A percentile compares a stretch with the other conserved stretches of the same genome.
These are phyloP conservation scores for Syrmaticus mikado DNA, from an alignment of 2,113 vertebrate species.

Conservation along the genomic window DNA sequence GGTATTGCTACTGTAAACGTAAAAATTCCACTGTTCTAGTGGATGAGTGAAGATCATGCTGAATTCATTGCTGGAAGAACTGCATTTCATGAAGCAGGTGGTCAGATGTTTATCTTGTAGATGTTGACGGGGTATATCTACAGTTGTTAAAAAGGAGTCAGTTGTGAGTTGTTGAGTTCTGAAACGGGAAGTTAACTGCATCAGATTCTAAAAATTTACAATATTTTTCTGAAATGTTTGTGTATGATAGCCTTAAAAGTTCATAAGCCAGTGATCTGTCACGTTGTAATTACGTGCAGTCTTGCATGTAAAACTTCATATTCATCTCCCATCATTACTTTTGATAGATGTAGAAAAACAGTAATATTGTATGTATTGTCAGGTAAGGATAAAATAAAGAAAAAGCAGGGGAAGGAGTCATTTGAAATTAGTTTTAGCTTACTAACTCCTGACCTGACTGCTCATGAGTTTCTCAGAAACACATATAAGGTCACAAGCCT, in stretches of 20 bases:
- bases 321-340: neutral
- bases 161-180: neutral
- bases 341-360: neutral
- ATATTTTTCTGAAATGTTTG: neutral
- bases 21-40: neutral
- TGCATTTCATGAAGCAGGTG: neutral
- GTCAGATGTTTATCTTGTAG: neutral
- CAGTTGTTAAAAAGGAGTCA: neutral
- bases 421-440: neutral
- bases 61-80: neutral
- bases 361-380: neutral
- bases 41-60: neutral
- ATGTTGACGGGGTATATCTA: neutral
- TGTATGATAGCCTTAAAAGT: neutral
- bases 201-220: neutral
- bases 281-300: neutral
- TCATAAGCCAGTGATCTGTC: neutral
- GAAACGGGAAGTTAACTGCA: neutral
- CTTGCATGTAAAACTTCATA: neutral
- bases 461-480: neutral
- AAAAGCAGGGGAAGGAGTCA: fast-evolving
- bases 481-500: no score
- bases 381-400: neutral
- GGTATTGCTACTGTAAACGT: neutral
- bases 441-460: neutral